Base-by-base conservation (phyloP, 2,113 vertebrate genomes). In the Rynchops niger region DNA sequence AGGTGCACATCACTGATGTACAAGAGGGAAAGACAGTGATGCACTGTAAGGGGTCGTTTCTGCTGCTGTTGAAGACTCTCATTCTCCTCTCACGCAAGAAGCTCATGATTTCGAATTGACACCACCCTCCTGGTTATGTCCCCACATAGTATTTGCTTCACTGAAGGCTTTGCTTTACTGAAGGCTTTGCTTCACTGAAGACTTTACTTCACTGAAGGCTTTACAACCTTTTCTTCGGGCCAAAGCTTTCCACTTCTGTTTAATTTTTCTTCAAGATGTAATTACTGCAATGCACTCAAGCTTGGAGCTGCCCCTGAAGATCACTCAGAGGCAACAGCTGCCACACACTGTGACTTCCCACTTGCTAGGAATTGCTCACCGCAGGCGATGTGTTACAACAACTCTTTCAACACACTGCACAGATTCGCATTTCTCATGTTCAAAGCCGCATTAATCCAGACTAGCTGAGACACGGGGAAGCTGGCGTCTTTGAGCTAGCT, bases 301-400 rank as follows among this genome's bases (percentile, higher is more conserved):
- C 53, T 90, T 77, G 62, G 53, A 89, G 69, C 56, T 81, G 49
- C 71, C n/a, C 38, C 40, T 63, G 88, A 78, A 84, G 73, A 91
- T 82, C 69, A 79, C 65, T 87, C 66, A 61, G 84, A 94, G 47
- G 66, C 66, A 82, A 77, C 61, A 93, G 78, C 91, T 93, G 91
- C 69, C 91, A 87, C 55, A 76, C 77, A 62, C 77, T 77, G 85
- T 73, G 89, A 86, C 93, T 87, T 96, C 93, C 83, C 81, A 90
- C 77, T 79, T 90, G 86, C 71, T 85, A 66, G 62, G 89, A 94
- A 83, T 62, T 93, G 78, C 87, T 97, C 81, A 94, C 86, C 78
- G 26, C 84, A 91, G 93, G 86, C 49, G 0, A 53, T 53, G 42
- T 79, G 82, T 94, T 86, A 94, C 86, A 96, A 91, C 83, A 91